Evolutionary conservation across 1,140 invertebrate genomes (phyloP).

Genomic region (Lepidurus packardi): DNA sequence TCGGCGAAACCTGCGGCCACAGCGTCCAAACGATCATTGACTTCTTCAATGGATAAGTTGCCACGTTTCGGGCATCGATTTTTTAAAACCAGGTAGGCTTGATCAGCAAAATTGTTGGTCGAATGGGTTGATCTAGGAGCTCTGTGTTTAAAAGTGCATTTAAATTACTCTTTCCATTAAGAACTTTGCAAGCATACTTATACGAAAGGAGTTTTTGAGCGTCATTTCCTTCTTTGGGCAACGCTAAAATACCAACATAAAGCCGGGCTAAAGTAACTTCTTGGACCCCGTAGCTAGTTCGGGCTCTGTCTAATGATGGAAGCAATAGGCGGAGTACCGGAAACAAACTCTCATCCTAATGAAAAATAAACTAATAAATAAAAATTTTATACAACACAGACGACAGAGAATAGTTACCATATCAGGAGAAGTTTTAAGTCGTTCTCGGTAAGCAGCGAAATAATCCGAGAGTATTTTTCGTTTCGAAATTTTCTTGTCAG

Average conservation of each 20-base stretch:
- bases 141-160: slow-evolving; percentile 42
- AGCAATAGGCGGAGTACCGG: slow-evolving; percentile 64
- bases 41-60: slow-evolving; percentile 54
- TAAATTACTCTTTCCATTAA: neutral
- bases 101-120: slow-evolving; percentile 65
- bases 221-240: slow-evolving; percentile 59
- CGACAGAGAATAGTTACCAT: neutral
- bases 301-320: slow-evolving; percentile 58
- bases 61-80: slow-evolving; percentile 53
- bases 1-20: slow-evolving; percentile 54
- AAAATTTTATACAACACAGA: neutral
- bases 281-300: slow-evolving; percentile 60
- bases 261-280: slow-evolving; percentile 58
- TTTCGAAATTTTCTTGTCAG: neutral
- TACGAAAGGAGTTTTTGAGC: slow-evolving; percentile 59
- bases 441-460: neutral
- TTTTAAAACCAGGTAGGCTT: slow-evolving; percentile 61
- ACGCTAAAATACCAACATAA: slow-evolving; percentile 60
- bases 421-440: neutral
- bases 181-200: slow-evolving; percentile 41
- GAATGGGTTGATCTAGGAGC: slow-evolving; percentile 43
- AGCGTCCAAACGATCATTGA: slow-evolving; percentile 64
- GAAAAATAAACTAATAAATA: neutral
- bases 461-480: neutral
- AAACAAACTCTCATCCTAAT: slow-evolving; percentile 48